Percentiles rank a stretch among this genome's conserved stretches.
These are phyloP conservation scores for Sphaerophoria taeniata DNA, from an alignment of 2,888 invertebrate species.

Conservation along the genomic window DNA sequence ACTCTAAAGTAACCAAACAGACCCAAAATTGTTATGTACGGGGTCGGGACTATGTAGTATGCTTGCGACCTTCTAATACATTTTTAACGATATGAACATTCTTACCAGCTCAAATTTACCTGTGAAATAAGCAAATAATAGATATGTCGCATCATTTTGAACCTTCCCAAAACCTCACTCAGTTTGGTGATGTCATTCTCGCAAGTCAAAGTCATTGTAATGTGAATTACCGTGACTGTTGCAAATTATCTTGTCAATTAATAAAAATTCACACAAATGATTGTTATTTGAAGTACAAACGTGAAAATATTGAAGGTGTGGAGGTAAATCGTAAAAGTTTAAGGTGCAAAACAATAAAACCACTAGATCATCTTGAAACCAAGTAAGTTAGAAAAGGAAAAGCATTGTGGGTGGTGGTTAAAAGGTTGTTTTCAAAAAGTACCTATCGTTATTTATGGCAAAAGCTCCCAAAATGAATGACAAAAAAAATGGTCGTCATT, in stretches of 20 bases:
- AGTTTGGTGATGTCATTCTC: too few relatives aligned
- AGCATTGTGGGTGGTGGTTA: slow-evolving; percentile 9
- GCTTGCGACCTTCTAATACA: too few relatives aligned
- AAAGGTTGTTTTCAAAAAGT: background rate
- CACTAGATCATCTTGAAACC: slow-evolving; percentile 25
- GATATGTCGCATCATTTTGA: too few relatives aligned
- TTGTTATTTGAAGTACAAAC: slow-evolving; percentile 43
- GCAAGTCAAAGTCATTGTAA: background rate
- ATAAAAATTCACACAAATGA: slow-evolving; percentile 17
- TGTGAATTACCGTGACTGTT: background rate
- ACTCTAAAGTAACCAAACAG: too few relatives aligned
- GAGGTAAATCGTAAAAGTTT: background rate
- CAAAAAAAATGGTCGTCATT: slow-evolving; percentile 28
- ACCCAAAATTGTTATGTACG: too few relatives aligned
- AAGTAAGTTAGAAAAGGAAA: background rate
- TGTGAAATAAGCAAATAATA: too few relatives aligned
- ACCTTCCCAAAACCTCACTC: too few relatives aligned
- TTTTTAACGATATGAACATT: too few relatives aligned
- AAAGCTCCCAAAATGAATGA: slow-evolving; percentile 33
- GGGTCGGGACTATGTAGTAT: too few relatives aligned
- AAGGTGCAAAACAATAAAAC: slow-evolving; percentile 33
- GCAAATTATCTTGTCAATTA: background rate
- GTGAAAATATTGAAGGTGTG: slow-evolving; percentile 43
- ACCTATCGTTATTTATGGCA: background rate
- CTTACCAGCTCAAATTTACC: too few relatives aligned